These are phyloP conservation scores for Ceratina australensis DNA, from an alignment of 1,140 invertebrate genomes.

Conservation along the genomic window DNA sequence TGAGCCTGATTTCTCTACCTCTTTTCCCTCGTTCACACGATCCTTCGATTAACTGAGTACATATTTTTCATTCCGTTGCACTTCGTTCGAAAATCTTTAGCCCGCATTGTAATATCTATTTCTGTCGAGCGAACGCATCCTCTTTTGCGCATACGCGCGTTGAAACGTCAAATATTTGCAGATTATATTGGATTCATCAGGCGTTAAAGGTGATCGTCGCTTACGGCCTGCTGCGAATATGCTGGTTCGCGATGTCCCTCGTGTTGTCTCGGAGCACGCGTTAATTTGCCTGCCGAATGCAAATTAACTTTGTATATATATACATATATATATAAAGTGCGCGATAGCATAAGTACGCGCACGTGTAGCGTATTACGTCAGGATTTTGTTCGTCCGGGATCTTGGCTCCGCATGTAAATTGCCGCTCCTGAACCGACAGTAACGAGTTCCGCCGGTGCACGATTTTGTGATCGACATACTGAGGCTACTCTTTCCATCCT, in stretches of 20 bases:
- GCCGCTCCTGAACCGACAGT: neutral
- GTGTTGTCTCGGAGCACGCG: conserved; percentile 11
- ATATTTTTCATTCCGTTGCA: no score
- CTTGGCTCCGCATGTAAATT: neutral
- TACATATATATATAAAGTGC: no score
- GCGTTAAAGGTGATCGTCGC: conserved; percentile 71
- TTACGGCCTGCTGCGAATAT: conserved; percentile 67
- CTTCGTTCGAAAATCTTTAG: no score
- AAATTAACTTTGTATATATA: neutral
- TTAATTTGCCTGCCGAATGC: neutral
- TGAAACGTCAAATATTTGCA: conserved; percentile 52
- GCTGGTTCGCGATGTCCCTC: conserved; percentile 64
- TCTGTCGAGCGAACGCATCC: neutral
- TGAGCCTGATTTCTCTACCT: no score
- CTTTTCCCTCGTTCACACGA: no score
- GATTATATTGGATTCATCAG: conserved; percentile 78
- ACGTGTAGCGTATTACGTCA: neutral
- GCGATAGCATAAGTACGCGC: neutral
- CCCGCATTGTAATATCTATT: neutral
- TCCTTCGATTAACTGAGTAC: no score
- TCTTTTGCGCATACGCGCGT: no score
- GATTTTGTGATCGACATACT: neutral
- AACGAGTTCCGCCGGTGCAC: no score
- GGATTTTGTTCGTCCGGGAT: neutral
- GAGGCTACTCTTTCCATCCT: neutral